Conservation (phyloP, 2,888 invertebrate genomes). For the Eudasyphora cyanicolor region DNA sequence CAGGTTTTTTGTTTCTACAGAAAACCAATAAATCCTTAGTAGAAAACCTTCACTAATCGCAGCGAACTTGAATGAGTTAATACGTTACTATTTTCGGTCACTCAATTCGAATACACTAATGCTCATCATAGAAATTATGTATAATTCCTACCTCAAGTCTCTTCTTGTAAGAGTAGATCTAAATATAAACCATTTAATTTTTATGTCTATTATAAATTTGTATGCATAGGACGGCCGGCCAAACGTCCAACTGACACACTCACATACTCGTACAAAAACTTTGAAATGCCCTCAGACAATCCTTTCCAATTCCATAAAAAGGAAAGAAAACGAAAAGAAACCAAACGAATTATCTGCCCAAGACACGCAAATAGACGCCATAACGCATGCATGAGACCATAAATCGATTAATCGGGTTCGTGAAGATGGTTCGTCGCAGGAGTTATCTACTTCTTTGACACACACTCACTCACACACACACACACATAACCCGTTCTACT, state of each 20-base stretch:
- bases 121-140: background rate
- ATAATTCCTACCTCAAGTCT: too few relatives aligned
- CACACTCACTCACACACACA: background rate
- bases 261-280: background rate
- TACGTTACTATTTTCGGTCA: too few relatives aligned
- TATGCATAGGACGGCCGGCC: background rate
- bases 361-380: slow-evolving; percentile 49
- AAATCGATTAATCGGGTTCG: slow-evolving; percentile 59
- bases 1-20: too few relatives aligned
- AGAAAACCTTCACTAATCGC: too few relatives aligned
- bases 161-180: slow-evolving; percentile 1
- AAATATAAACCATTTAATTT: slow-evolving; percentile 44
- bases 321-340: background rate
- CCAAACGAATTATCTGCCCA: slow-evolving; percentile 35
- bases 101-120: background rate
- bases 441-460: too few relatives aligned
- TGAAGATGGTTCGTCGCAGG: slow-evolving; percentile 29
- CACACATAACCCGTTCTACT: slow-evolving; percentile 36
- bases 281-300: slow-evolving; percentile 42
- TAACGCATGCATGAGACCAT: slow-evolving; percentile 22
- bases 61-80: too few relatives aligned
- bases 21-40: too few relatives aligned
- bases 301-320: slow-evolving; percentile 20
- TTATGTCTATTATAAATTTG: slow-evolving; percentile 40
- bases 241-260: background rate